phyloP scores from a whole-genome alignment of 2,888 invertebrate genomes.

The Lycaena phlaeas region DNA sequence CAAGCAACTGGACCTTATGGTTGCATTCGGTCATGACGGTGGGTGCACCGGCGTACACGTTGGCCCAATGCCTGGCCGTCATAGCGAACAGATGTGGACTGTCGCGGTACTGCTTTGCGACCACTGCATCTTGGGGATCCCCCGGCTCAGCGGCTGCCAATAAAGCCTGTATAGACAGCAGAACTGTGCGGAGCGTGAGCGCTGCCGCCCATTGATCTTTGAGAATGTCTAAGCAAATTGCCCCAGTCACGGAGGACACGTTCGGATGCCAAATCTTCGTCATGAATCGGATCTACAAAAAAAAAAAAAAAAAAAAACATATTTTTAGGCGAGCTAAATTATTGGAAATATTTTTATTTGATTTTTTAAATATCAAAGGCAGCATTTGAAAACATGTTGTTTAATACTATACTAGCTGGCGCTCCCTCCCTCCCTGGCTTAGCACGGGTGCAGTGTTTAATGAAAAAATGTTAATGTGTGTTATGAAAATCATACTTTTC shows the following conservation, averaged over 20 bases:
- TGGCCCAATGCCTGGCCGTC: constrained; percentile 98
- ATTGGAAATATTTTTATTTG: no score
- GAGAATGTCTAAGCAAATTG: constrained; percentile 98
- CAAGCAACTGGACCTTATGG: constrained; percentile 88
- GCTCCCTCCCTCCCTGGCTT: no score
- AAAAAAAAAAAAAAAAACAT: background rate
- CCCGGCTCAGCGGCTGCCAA: constrained; percentile 91
- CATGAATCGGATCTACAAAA: constrained; percentile 88
- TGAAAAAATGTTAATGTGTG: no score
- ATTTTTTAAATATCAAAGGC: no score
- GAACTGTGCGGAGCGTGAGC: constrained; percentile 95
- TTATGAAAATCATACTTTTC: no score
- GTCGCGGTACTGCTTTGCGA: constrained; percentile 97
- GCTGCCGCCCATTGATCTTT: constrained; percentile 99
- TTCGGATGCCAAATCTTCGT: constrained; percentile 99
- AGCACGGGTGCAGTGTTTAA: no score
- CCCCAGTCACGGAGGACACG: constrained; percentile 98
- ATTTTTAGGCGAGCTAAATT: background rate
- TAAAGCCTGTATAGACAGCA: constrained; percentile 95
- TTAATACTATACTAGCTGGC: no score
- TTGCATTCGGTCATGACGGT: constrained; percentile 79
- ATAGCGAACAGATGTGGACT: constrained; percentile 87
- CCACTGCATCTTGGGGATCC: constrained; percentile 97
- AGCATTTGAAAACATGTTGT: no score
- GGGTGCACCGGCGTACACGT: constrained; percentile 90